phyloP scores from a whole-genome alignment of 2,113 vertebrate species.

The Anguilla japonica region DNA sequence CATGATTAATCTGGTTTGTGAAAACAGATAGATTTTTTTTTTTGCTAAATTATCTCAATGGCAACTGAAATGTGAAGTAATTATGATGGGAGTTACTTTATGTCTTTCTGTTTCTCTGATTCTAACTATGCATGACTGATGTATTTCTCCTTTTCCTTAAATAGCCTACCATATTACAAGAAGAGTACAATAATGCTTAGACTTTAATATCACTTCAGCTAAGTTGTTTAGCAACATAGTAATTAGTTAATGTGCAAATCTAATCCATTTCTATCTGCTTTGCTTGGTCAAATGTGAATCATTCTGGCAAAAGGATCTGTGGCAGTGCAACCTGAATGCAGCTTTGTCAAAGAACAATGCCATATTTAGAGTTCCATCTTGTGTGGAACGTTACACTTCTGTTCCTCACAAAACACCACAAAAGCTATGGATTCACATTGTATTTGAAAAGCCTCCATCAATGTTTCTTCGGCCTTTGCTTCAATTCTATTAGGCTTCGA shows the following conservation, averaged over 20 bases:
- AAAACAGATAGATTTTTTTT: conserved; percentile 1
- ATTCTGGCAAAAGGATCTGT: background rate
- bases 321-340: background rate
- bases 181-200: background rate
- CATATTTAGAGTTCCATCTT: conserved; percentile 1
- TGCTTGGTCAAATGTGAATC: background rate
- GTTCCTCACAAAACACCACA: too few species aligned
- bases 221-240: background rate
- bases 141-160: background rate
- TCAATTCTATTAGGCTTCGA: background rate
- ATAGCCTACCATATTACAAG: too few species aligned
- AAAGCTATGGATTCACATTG: too few species aligned
- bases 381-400: background rate
- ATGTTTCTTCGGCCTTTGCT: background rate
- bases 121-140: background rate
- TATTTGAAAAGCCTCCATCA: background rate
- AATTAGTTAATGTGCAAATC: background rate
- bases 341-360: too few species aligned
- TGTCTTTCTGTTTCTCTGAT: background rate
- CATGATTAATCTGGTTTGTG: conserved; percentile 28
- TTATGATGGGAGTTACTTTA: background rate
- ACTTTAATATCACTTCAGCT: background rate
- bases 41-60: conserved; percentile 18
- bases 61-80: conserved; percentile 16
- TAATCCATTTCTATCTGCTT: background rate